Evolutionary conservation across 2,113 vertebrate species (phyloP), one percentile per base, ranked within the genome.

Genomic region (Neolamprologus toae): DNA sequence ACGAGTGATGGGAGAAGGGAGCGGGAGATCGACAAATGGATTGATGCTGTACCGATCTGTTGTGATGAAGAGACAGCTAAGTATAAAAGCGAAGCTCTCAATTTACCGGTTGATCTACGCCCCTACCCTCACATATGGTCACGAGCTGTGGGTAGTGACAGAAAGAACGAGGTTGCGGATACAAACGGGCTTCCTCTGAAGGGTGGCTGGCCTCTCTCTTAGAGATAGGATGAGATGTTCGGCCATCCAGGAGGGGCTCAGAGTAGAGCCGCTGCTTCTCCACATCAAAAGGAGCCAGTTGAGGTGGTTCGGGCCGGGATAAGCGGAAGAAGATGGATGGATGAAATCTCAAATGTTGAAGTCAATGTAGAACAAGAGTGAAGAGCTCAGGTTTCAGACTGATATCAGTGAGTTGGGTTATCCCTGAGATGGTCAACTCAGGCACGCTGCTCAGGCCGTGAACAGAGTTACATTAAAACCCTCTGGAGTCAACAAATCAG

Each of bases 31-130:
- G 0, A 63, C 59, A 63, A 0, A 63, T 1, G 16, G 59, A 63
- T 63, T 35, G 28, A 0, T 19, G 28, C 59, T 63, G 6, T 11
- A 19, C 1, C 0, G 6, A 0, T 63, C 9, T 19, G 28, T 19
- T 35, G 2, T 19, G 9, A 11, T 63, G 1, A 63, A 35, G 9
- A 11, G 16, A 33, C 3, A 61, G 9, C 59, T 33, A 0, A 63
- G 59, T 7, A 3, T 11, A 11, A 63, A 63, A 63, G 16, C 1
- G 0, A 63, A 3, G 28, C 1, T 10, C 57, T 2, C 57, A 61
- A 10, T 61, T 61, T 33, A 61, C 57, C 5, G 1, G 57, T 33
- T 1, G 28, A 61, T 19, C 57, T 61, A 61, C 2, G 0, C 2
- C 28, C 28, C 57, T 61, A 33, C 57, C 28, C 28, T 33, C 28